Base-by-base conservation (phyloP, 2,888 invertebrate genomes). In the Kryphioiulus occultus region DNA sequence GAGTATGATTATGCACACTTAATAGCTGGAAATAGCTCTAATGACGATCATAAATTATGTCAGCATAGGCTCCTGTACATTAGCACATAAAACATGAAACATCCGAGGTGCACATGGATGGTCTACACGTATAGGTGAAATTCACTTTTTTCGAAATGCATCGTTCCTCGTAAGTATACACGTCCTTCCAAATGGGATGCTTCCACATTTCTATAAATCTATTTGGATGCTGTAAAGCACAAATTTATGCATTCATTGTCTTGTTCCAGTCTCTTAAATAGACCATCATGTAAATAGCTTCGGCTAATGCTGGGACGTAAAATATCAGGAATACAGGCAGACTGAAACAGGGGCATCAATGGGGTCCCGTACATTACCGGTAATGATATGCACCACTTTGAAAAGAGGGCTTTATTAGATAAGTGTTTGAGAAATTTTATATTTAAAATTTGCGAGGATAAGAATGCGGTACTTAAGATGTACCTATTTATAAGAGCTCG, bases 11-110 rank as follows among this genome's bases (percentile, higher is more conserved):
- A 87, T 68, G 78, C 87, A 87, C 83, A 87, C 87, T 87, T 87
- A 85, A 87, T 85, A 87, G 87, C 87, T 87, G 35, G 85, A 85
- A 87, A 87, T 87, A 85, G 87, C 85, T 87, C 44, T 87, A 87
- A 87, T 85, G 87, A 87, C 87, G 87, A 30, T 59, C 87, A 85
- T 87, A 87, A 87, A 87, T 87, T 85, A 87, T 53, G 85, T 59
- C 84, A 47, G 78, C 68, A 35, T 39, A 26, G 87, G 68, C 68
- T 87, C 82, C 87, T 85, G 85, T 42, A 85, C 85, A 85, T 85
- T 85, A 85, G 44, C 85, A 85, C 85, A 85, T 85, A 85, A 85
- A 85, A 85, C 85, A 85, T 85, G 26, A 85, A 85, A 85, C 44
- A 85, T 85, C 26, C 39, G n/a, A 7, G 44, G n/a, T 12, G 30